These are phyloP conservation scores for Boulengeromyrus knoepffleri DNA, from an alignment of 2,113 vertebrate species.

Conservation along the genomic window DNA sequence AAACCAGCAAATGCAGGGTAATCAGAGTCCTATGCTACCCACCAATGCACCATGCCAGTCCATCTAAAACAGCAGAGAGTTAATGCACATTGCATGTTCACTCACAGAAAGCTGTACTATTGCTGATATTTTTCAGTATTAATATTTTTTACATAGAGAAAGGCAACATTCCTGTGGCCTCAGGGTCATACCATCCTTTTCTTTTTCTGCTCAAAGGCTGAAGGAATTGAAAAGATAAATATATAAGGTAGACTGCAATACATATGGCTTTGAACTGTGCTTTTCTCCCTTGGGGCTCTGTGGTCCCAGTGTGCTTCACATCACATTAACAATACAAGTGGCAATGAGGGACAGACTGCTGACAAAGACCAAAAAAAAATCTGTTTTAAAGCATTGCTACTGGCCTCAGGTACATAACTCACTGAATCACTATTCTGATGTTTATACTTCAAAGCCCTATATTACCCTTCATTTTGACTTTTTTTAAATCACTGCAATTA, in stretches of 20 bases:
- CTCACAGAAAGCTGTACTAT: not conserved
- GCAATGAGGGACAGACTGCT: constrained; percentile 20
- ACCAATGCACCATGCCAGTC: not conserved
- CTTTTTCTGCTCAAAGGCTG: not conserved
- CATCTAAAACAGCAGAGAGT: not conserved
- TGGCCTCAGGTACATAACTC: constrained; percentile 15
- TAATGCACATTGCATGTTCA: not conserved
- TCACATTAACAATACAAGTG: constrained; percentile 25
- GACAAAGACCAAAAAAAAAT: constrained; percentile 24
- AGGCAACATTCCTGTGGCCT: not conserved
- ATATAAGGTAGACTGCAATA: not conserved
- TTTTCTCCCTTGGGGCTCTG: constrained; percentile 37
- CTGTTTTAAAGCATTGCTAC: constrained; percentile 26
- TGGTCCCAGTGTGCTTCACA: constrained; percentile 22
- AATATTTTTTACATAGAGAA: not conserved
- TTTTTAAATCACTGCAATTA: not conserved
- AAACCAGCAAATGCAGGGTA: not conserved
- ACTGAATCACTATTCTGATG: not conserved
- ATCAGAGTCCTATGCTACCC: not conserved
- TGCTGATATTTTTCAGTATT: not conserved
- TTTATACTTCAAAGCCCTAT: not conserved
- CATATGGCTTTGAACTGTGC: constrained; percentile 16
- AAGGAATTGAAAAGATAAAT: not conserved
- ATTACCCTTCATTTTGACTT: not conserved
- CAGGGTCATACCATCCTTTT: not conserved